Evolutionary conservation across 2,888 invertebrate species (phyloP).

Genomic region (Meloe dianella): DNA sequence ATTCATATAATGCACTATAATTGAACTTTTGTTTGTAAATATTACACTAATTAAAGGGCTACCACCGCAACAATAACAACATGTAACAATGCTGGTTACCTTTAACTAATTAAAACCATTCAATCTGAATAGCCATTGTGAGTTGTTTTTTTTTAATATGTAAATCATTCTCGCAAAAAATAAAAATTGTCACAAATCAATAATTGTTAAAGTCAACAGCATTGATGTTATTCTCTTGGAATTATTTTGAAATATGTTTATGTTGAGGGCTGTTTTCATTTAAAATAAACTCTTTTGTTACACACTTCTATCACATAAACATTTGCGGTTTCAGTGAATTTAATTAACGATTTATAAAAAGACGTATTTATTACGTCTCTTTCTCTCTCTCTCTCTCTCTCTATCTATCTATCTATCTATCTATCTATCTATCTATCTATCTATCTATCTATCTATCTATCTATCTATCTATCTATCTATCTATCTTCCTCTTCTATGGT

Average conservation of each 20-base stretch:
- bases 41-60: not conserved
- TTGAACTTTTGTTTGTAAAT: slow-evolving; percentile 1
- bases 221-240: no score
- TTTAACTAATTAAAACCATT: not conserved
- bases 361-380: not conserved
- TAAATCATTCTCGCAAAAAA: not conserved
- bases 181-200: no score
- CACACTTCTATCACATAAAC: not conserved
- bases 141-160: not conserved
- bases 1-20: not conserved
- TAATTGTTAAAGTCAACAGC: no score
- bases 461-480: no score
- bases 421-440: no score
- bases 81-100: not conserved
- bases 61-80: not conserved
- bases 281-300: not conserved
- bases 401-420: no score
- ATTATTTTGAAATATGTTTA: not conserved
- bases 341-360: not conserved
- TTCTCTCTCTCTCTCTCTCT: no score
- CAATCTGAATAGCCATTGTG: not conserved
- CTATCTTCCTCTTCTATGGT: no score
- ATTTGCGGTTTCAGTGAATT: not conserved
- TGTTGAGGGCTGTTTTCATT: not conserved
- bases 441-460: no score